Percentiles rank a stretch among this genome's conserved stretches.
Evolutionary conservation across 2,888 invertebrate genomes (phyloP).

Genomic region (Caenorhabditis virilis): DNA sequence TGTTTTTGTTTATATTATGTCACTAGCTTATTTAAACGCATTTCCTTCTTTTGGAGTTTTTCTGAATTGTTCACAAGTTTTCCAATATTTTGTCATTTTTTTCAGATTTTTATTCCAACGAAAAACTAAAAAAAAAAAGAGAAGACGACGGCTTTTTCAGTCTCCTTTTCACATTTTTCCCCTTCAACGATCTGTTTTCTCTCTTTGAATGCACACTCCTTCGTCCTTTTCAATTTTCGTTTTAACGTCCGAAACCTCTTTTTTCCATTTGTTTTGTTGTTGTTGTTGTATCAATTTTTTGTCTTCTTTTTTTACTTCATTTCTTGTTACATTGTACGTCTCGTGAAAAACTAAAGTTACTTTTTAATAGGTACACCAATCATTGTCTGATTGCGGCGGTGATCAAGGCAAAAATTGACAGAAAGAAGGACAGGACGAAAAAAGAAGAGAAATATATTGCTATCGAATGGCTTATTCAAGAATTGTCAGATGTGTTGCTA

Average conservation of each 20-base stretch:
- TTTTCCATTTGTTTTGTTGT: not conserved
- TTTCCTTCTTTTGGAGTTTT: no score
- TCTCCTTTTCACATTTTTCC: conserved; percentile 1
- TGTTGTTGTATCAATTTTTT: no score
- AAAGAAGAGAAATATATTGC: not conserved
- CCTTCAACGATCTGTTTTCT: conserved; percentile 16
- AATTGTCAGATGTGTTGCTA: conserved; percentile 26
- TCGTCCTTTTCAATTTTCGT: conserved; percentile 5
- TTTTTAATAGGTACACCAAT: no score
- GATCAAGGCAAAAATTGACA: not conserved
- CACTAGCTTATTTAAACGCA: no score
- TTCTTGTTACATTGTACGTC: no score
- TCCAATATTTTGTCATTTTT: not conserved
- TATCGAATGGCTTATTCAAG: conserved; percentile 28
- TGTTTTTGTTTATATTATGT: no score
- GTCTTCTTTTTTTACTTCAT: not conserved
- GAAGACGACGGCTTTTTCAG: conserved; percentile 1
- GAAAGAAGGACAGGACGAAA: not conserved
- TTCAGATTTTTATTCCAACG: conserved; percentile 1
- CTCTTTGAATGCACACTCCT: conserved; percentile 19
- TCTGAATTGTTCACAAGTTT: not conserved
- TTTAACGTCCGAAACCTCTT: no score
- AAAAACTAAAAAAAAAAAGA: not conserved
- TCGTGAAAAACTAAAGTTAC: no score
- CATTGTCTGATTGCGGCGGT: not conserved